A percentile compares a stretch with the other conserved stretches of the same genome.
phyloP scores from a whole-genome alignment of 1,140 invertebrate genomes.

The Leptinotarsa defecta region DNA sequence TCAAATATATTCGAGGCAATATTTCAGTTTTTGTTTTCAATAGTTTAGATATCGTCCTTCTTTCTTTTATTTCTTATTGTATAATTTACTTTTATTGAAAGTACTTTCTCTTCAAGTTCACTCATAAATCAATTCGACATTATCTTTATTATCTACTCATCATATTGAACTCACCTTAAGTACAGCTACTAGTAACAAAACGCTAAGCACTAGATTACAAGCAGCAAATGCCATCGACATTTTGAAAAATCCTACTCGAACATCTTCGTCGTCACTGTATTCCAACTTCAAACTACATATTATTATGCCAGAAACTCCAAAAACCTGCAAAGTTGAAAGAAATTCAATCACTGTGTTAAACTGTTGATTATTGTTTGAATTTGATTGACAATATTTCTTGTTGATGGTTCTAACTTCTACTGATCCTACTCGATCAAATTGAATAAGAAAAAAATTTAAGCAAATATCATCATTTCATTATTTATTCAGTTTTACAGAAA shows the following conservation, averaged over 20 bases:
- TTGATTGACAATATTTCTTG: too few relatives aligned
- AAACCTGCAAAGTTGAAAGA: constrained; percentile 34
- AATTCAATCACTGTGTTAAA: neutral
- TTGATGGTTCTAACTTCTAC: too few relatives aligned
- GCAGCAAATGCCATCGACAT: constrained; percentile 46
- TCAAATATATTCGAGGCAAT: too few relatives aligned
- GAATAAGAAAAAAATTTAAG: too few relatives aligned
- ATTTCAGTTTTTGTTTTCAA: too few relatives aligned
- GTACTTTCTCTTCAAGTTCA: neutral
- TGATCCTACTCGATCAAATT: too few relatives aligned
- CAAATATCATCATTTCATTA: neutral
- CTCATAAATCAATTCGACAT: neutral
- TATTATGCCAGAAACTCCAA: constrained; percentile 45
- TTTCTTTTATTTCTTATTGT: too few relatives aligned
- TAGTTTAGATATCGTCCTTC: too few relatives aligned
- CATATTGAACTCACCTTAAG: constrained; percentile 38
- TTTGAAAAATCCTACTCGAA: constrained; percentile 44
- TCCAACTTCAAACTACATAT: constrained; percentile 45
- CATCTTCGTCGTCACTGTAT: constrained; percentile 39
- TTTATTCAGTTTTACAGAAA: neutral
- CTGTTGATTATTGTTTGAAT: too few relatives aligned
- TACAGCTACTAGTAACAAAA: constrained; percentile 42
- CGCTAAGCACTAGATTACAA: constrained; percentile 45
- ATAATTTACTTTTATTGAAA: too few relatives aligned
- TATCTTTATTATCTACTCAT: neutral